Evolutionary conservation across 2,797 vertebrate species (phyloP), one percentile per base, ranked within the genome.

Genomic region (Adrianichthys oophorus): DNA sequence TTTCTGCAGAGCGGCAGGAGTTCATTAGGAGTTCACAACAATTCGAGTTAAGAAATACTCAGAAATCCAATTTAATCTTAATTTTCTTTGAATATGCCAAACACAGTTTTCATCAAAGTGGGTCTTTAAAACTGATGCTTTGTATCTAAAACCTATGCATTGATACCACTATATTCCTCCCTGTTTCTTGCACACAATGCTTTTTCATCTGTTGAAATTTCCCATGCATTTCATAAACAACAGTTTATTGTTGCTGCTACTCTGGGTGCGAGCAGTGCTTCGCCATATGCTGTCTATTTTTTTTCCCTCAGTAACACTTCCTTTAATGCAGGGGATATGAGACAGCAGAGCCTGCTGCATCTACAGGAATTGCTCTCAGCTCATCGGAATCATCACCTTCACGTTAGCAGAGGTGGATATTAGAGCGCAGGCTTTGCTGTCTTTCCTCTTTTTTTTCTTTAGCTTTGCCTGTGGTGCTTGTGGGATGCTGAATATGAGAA

Each of bases 241-340:
- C 37, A 72, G 83, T 80, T 74, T 77, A 87, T 80, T 65, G 52
- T 65, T 78, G 72, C 79, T 64, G 77, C 80, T 84, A 69, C 60
- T 49, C 76, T 59, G 23, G 60, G 79, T 44, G 75, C 68, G 83
- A 76, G 59, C 72, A 61, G n/a, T 51, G 68, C 61, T 56, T 54
- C 43, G 65, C 80, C 83, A 79, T 85, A 84, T 85, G 84, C 69
- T 63, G 59, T 65, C 45, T 56, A 15, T 72, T 85, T 84, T 72
- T 85, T 84, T 59, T 64, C 70, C 66, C 74, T 59, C 63, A 67
- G 70, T 68, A 62, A 68, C 58, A 53, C 63, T 70, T 68, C 53
- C 59, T 67, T 69, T 50, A 52, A 56, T 57, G 17, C 55, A 26
- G 1, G 18, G 59, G 52, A 41, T 12, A 13, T 32, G 50, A 49